These are phyloP conservation scores for Drosophila bocqueti DNA, from an alignment of 1,140 invertebrate genomes.

Conservation along the genomic window DNA sequence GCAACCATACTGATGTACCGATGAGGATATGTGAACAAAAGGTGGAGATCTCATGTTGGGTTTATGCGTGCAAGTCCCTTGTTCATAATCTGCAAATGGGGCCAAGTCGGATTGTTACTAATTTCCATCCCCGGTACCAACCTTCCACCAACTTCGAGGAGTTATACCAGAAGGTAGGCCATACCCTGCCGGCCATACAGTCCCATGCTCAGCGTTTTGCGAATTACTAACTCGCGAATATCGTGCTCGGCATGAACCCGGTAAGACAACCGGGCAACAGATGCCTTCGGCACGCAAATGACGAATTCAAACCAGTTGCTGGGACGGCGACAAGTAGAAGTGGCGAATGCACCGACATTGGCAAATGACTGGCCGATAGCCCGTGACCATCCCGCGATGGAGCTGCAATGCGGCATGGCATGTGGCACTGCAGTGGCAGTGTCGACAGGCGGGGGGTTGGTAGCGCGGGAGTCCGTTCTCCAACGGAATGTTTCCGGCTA, in stretches of 20 bases:
- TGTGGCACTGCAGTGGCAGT: slow-evolving; percentile 20
- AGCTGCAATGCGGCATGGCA: slow-evolving; percentile 29
- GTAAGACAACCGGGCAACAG: slow-evolving; percentile 19
- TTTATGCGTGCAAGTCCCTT: slow-evolving; percentile 11
- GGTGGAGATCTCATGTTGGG: slow-evolving; percentile 1
- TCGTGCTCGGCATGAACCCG: not conserved
- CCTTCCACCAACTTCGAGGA: not conserved
- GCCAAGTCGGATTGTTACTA: not conserved
- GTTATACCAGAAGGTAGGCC: not conserved
- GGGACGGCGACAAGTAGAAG: slow-evolving; percentile 56
- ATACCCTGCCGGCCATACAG: not conserved
- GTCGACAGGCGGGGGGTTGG: slow-evolving; percentile 1
- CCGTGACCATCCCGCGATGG: slow-evolving; percentile 22
- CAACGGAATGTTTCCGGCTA: slow-evolving; percentile 16
- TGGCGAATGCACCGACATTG: slow-evolving; percentile 50
- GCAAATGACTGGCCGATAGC: slow-evolving; percentile 53
- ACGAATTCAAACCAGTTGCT: slow-evolving; percentile 75
- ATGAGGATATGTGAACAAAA: slow-evolving; percentile 14
- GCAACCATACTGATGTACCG: slow-evolving; percentile 20
- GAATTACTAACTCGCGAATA: not conserved
- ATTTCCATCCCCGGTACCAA: not conserved
- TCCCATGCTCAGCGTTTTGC: not conserved
- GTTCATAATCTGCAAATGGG: not conserved
- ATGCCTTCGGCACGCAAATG: slow-evolving; percentile 69
- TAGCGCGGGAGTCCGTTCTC: slow-evolving; percentile 4